Evolutionary conservation across 1,140 invertebrate genomes (phyloP).

Genomic region (Tetragnatha versicolor): DNA sequence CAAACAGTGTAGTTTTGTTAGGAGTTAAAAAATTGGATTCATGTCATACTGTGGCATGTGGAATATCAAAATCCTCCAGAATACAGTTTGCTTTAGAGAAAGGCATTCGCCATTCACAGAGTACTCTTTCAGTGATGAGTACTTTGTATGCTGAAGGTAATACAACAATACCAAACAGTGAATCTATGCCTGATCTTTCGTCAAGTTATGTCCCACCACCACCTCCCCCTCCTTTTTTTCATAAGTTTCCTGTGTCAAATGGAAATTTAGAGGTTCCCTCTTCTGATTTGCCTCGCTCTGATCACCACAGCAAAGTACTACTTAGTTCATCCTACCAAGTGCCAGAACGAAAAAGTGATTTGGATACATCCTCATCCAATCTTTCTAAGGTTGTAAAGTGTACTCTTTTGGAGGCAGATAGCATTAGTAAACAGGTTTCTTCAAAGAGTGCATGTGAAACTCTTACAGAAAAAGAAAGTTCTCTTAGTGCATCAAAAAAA

Average conservation of each 20-base stretch:
- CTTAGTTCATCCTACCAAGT: slow-evolving; percentile 11
- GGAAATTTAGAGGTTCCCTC: neutral
- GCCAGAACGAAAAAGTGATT: slow-evolving; percentile 1
- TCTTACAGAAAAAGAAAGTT: neutral
- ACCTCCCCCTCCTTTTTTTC: slow-evolving; percentile 39
- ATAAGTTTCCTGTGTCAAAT: slow-evolving; percentile 28
- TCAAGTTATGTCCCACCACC: slow-evolving; percentile 42
- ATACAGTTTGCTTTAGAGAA: slow-evolving; percentile 45
- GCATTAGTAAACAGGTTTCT: neutral
- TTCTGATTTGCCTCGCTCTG: slow-evolving; percentile 11
- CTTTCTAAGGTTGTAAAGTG: neutral
- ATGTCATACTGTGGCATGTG: slow-evolving; percentile 59
- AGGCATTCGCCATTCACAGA: slow-evolving; percentile 70
- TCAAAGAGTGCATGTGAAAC: neutral
- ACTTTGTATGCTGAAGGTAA: slow-evolving; percentile 52
- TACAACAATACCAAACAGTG: slow-evolving; percentile 58
- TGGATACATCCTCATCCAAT: neutral
- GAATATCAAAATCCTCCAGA: slow-evolving; percentile 54
- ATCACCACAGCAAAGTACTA: slow-evolving; percentile 1
- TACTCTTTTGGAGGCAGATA: neutral
- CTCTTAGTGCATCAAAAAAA: neutral
- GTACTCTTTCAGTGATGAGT: slow-evolving; percentile 68
- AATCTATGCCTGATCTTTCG: slow-evolving; percentile 66
- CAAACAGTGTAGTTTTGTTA: slow-evolving; percentile 64
- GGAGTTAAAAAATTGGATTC: slow-evolving; percentile 67